Conservation (phyloP, 2,797 vertebrate genomes). For the Pseudomugil gertrudae region DNA sequence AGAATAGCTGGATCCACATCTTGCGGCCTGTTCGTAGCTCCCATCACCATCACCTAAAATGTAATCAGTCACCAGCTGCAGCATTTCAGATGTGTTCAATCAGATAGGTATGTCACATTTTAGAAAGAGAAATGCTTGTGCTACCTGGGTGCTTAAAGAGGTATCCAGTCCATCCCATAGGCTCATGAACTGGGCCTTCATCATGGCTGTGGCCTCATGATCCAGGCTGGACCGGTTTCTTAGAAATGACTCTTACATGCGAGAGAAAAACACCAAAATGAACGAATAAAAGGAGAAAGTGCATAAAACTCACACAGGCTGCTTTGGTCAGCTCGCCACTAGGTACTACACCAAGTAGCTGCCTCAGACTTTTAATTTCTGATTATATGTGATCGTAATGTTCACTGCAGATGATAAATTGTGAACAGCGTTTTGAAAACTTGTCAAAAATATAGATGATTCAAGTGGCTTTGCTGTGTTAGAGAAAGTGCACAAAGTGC, state of each 20-base stretch:
- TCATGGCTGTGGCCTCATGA: conserved; percentile 88
- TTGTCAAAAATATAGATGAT: not conserved
- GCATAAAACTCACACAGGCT: not conserved
- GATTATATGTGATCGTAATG: not conserved
- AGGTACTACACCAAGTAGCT: too few relatives aligned
- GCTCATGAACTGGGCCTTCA: conserved; percentile 90
- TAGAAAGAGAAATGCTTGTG: not conserved
- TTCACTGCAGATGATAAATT: not conserved
- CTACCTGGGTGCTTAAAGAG: conserved; percentile 78
- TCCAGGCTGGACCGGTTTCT: conserved; percentile 84
- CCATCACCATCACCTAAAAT: conserved; percentile 85
- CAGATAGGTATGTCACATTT: not conserved
- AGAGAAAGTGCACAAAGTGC: not conserved
- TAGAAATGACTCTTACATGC: conserved; percentile 82
- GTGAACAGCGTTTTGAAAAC: not conserved
- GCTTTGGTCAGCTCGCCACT: too few relatives aligned
- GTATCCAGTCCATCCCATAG: conserved; percentile 88
- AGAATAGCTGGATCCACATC: conserved; percentile 85
- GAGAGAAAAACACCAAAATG: not conserved
- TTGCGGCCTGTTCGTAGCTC: conserved; percentile 86
- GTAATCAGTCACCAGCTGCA: not conserved
- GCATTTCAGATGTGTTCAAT: not conserved
- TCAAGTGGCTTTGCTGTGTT: not conserved
- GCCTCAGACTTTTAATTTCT: too few relatives aligned
- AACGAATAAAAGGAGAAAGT: not conserved